Percentiles rank a stretch among this genome's conserved stretches.
These are phyloP conservation scores for Papilio xuthus DNA, from an alignment of 1,140 invertebrate genomes.

Conservation along the genomic window DNA sequence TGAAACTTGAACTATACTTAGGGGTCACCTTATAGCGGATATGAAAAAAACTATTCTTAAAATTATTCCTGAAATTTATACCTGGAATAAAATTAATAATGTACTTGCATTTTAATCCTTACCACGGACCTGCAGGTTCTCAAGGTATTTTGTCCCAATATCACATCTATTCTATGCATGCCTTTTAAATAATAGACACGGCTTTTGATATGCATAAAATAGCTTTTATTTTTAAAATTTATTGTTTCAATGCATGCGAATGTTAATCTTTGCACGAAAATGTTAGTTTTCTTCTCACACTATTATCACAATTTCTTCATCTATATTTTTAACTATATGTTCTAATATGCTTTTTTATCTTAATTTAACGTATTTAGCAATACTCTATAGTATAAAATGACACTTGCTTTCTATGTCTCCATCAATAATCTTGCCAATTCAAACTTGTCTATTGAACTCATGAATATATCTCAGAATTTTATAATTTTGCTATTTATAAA, in stretches of 20 bases:
- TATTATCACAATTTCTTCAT: background rate
- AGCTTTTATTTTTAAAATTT: slow-evolving; percentile 32
- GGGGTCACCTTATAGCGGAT: slow-evolving; percentile 70
- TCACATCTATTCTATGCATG: slow-evolving; percentile 77
- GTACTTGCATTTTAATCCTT: slow-evolving; percentile 78
- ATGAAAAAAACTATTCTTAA: slow-evolving; percentile 61
- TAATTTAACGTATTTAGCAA: background rate
- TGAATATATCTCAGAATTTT: background rate
- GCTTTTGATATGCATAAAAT: slow-evolving; percentile 53
- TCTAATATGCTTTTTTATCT: background rate
- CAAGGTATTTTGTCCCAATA: slow-evolving; percentile 85
- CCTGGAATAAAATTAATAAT: slow-evolving; percentile 78
- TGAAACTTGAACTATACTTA: slow-evolving; percentile 57
- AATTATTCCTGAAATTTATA: slow-evolving; percentile 53
- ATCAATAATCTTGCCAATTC: background rate
- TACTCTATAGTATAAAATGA: background rate
- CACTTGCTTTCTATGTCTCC: background rate
- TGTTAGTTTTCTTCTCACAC: background rate
- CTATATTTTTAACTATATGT: background rate
- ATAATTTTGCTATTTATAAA: background rate
- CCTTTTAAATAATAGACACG: slow-evolving; percentile 37
- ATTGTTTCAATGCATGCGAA: slow-evolving; percentile 32
- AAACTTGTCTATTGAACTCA: background rate
- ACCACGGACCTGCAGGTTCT: slow-evolving; percentile 85
- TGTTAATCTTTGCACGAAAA: background rate